phyloP scores from a whole-genome alignment of 2,113 vertebrate genomes.

The Colinus virginianus region DNA sequence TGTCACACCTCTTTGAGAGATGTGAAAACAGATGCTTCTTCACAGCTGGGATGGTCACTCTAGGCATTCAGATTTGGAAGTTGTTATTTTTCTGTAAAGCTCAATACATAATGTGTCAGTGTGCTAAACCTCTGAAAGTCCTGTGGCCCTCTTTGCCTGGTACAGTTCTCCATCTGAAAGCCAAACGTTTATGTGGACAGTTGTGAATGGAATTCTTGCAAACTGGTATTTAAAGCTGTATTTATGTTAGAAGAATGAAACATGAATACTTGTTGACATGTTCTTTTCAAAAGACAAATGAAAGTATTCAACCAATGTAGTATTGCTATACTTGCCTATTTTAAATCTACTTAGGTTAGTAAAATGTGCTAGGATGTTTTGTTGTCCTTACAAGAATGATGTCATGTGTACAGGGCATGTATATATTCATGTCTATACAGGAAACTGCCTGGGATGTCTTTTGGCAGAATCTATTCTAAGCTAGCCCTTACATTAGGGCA shows the following conservation, averaged over 20 bases:
- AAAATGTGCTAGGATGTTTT: neutral
- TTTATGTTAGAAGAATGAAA: neutral
- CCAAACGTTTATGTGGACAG: neutral
- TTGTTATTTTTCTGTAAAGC: neutral
- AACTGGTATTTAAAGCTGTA: neutral
- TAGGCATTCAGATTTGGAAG: neutral
- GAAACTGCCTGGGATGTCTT: neutral
- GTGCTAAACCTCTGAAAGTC: neutral
- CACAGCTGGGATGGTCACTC: neutral
- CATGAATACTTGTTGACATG: neutral
- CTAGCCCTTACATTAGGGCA: neutral
- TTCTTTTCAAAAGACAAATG: neutral
- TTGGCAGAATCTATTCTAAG: neutral
- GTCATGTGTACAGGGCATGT: accelerated
- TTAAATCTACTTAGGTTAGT: neutral
- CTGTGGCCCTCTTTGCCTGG: neutral
- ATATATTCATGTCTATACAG: neutral
- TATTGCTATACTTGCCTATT: neutral
- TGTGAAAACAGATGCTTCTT: neutral
- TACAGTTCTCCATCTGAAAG: neutral
- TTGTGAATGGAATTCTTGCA: neutral
- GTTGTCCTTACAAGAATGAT: neutral
- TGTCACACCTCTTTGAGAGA: neutral
- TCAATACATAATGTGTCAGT: accelerated
- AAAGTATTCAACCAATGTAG: neutral